Evolutionary conservation across 2,888 invertebrate species (phyloP), one percentile per base, ranked within the genome.

Genomic region (Mermis nigrescens): DNA sequence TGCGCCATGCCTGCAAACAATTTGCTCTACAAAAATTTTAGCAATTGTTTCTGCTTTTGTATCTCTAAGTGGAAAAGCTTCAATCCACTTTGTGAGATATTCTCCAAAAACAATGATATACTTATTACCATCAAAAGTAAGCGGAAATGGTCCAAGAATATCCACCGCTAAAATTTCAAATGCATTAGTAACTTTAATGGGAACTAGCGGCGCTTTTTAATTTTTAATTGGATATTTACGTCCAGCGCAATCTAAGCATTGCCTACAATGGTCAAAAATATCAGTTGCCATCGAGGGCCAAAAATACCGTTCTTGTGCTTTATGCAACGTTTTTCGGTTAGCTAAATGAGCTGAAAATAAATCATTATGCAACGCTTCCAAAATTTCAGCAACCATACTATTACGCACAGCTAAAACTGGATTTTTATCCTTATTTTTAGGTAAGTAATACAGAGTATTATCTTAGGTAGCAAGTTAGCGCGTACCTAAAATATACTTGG

Each of bases 341-440:
- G 62, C 63, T 29, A 57, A 57, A 31, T 61, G 63, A 15, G 62
- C 58, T 22, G 58, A 32, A 1, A 58, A 48, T 2, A 62, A 57
- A 12, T 60, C 59, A 57, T 65, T 63, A 32, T 66, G 66, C 15
- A 58, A 57, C 26, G 57, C 31, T 7, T 32, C 27, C 2, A 67
- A n/a, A 0, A 67, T 48, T 19, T 64, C 58, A 1, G 57, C 55
- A 2, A 58, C n/a, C n/a, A 65, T n/a, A 7, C 48, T 31, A 0
- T 45, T 7, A 1, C 66, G 60, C 1, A 63, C 48, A 1, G 57
- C 63, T 31, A 64, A 4, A 4, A 27, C 29, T 53, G 31, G 29
- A 15, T 53, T 4, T 15, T 7, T 12, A 48, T 12, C 24, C 4
- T 24, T 48, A 7, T 24, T 12, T 48, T 38, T 38, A 19, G 12